These are phyloP conservation scores for Eudasyphora cyanicolor DNA, from an alignment of 2,888 invertebrate species.

Conservation along the genomic window DNA sequence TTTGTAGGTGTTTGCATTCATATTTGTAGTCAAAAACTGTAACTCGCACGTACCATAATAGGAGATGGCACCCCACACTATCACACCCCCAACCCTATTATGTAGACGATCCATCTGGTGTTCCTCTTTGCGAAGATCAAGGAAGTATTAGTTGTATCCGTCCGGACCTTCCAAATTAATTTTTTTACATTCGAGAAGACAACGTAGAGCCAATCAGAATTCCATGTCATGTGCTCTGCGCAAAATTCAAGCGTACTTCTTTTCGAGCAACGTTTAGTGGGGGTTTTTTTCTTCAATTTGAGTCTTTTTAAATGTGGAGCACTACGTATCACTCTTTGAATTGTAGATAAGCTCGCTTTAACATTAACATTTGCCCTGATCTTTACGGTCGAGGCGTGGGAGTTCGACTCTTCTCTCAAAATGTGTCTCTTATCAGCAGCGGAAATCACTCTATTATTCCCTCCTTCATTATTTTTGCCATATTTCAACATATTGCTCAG, in stretches of 20 bases:
- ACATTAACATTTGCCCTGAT: not conserved
- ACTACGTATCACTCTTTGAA: constrained; percentile 5
- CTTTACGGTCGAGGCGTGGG: constrained; percentile 27
- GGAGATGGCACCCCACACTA: no score
- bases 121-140: no score
- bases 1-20: no score
- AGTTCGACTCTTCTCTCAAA: constrained; percentile 35
- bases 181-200: not conserved
- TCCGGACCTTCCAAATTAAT: not conserved
- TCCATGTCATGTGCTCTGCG: not conserved
- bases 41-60: no score
- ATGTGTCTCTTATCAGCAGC: constrained; percentile 7
- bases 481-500: constrained; percentile 35
- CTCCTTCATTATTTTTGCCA: constrained; percentile 29
- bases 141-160: not conserved
- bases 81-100: no score
- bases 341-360: not conserved
- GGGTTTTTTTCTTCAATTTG: not conserved
- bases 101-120: no score
- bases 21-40: not conserved
- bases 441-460: constrained; percentile 30
- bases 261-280: not conserved
- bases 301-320: no score
- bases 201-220: not conserved
- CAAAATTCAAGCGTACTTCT: not conserved